These are phyloP conservation scores for Stichodactyla helianthus DNA, from an alignment of 64 coral and sea anemone species.

Conservation along the genomic window DNA sequence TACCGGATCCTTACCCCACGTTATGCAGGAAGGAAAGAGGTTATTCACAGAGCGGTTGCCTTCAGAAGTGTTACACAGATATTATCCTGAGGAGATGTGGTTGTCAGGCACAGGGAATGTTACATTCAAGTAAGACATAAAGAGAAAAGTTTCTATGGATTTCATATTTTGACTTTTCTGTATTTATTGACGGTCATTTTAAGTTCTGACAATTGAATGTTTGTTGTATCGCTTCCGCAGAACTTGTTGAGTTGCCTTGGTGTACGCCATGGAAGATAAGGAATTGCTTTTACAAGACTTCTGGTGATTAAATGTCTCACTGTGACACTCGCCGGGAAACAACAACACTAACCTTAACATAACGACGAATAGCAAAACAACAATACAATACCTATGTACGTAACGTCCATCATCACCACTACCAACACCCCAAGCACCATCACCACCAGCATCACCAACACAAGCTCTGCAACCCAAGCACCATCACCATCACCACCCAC, in stretches of 20 bases:
- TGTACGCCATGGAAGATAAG: background rate
- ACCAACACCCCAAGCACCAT: too few species aligned
- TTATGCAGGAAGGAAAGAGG: background rate
- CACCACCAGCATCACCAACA: too few species aligned
- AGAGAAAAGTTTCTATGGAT: too few species aligned
- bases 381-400: too few species aligned
- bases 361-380: too few species aligned
- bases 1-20: background rate
- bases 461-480: too few species aligned
- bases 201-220: background rate
- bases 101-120: background rate
- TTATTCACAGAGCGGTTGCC: background rate
- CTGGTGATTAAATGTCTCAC: background rate
- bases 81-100: background rate
- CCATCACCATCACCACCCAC: too few species aligned
- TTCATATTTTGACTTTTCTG: too few species aligned
- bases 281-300: background rate
- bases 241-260: background rate
- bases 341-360: too few species aligned
- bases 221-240: background rate
- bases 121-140: background rate
- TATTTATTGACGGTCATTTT: too few species aligned
- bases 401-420: too few species aligned
- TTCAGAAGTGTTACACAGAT: background rate
- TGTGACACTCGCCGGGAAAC: background rate